Evolutionary conservation across 1,140 invertebrate genomes (phyloP), one percentile per base, ranked within the genome.

Genomic region (Sminthurides bifidus): DNA sequence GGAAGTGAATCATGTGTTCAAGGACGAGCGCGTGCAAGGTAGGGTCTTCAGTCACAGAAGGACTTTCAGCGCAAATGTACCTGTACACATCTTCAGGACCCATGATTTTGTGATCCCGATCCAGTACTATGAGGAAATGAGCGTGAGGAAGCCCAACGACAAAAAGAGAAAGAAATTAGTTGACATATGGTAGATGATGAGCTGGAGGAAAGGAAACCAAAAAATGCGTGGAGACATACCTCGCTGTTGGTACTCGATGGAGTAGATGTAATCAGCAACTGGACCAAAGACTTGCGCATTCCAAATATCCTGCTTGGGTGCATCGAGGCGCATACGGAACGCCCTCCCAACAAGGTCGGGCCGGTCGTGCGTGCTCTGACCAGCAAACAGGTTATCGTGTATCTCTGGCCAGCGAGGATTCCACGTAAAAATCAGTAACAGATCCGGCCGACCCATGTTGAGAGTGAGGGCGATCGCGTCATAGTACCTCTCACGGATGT

Each of bases 351-450:
- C 63, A 19, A 76, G 65, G 62, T 77, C 74, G 31, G 72, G 71
- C 21, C 72, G 35, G 65, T 75, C 68, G 19, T 55, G 26, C 2
- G 66, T 10, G 44, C 31, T 56, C 66, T 73, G 68, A 1, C 66
- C 64, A 40, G 49, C 52, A 3, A 66, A 27, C 1, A 62, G 24
- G 35, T 65, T 60, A 15, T 64, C 24, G 44, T 10, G 45, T n/a
- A 75, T 73, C 60, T 76, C 73, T 6, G 15, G 8, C 71, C 73
- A 74, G 8, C 58, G 62, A 21, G 69, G 67, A 57, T 75, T 74
- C 49, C 64, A 71, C 12, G 73, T 74, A 35, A 76, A 67, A 24
- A 71, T 75, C 14, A 74, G 66, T 50, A 76, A 75, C 0, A 74
- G 49, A 56, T 68, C 66, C 19, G 73, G 72, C 33, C 65, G 63